Evolutionary conservation across 2,113 vertebrate species (phyloP).

Genomic region (Rhadina sibilatrix): DNA sequence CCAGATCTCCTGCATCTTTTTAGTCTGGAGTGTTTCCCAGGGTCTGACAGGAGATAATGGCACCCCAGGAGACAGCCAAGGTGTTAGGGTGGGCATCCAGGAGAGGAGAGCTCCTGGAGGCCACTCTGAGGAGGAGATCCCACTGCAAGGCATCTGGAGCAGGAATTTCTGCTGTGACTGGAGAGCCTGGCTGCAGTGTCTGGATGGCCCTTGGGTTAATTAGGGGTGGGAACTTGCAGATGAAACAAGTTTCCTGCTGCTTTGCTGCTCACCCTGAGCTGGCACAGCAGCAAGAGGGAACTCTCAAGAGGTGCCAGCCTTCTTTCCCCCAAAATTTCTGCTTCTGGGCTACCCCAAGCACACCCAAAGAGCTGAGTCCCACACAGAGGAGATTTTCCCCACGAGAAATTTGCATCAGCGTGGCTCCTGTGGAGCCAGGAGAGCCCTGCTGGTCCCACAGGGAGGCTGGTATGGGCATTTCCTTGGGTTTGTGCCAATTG

Average conservation of each 20-base stretch:
- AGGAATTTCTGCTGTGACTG: neutral
- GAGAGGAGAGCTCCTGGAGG: neutral
- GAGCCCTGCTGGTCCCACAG: neutral
- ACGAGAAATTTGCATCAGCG: neutral
- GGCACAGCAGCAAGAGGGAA: neutral
- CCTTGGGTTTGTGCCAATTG: neutral
- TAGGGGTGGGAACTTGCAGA: neutral
- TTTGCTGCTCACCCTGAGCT: neutral
- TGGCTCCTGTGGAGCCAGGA: neutral
- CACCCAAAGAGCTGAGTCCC: neutral
- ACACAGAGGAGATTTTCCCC: neutral
- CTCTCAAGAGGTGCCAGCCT: no score
- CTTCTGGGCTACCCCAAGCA: neutral
- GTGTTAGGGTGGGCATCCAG: neutral
- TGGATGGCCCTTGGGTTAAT: neutral
- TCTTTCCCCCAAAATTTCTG: neutral
- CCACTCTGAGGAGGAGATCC: neutral
- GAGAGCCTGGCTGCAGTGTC: neutral
- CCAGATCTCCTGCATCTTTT: neutral
- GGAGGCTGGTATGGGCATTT: neutral
- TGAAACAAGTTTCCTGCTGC: rapidly evolving
- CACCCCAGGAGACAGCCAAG: neutral
- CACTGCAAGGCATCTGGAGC: neutral
- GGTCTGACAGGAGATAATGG: neutral
- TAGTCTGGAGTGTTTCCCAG: neutral